Evolutionary conservation across 2,797 vertebrate genomes (phyloP), one percentile per base, ranked within the genome.

Genomic region (Falco berigora): DNA sequence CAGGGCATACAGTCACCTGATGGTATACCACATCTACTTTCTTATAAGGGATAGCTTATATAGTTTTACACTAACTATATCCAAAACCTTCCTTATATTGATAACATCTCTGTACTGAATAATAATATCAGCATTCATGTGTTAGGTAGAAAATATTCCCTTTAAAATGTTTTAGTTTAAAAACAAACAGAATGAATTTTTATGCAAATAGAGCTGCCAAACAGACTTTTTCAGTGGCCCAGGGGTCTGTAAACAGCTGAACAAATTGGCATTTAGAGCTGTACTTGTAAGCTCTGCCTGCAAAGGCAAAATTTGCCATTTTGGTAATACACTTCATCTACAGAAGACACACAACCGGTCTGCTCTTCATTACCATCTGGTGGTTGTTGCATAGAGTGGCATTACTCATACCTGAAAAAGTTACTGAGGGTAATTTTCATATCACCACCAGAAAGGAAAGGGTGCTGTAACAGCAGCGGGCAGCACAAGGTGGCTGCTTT

Each of bases 351-450:
- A 2, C 12, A 75, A 96, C 32, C 92, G 96, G 61, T 56, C 88
- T 98, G 97, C 98, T 98, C 98, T 98, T 97, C 97, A 96, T 98
- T 98, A 98, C 98, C 98, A 97, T 97, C 98, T 98, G 97, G 95
- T 98, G 98, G 98, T 74, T 97, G 88, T 89, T 97, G 74, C 36
- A 34, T 50, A 82, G 81, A 97, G 96, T 92, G 91, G 83, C 97
- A 96, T 95, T 97, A 94, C 77, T 92, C 58, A 53, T 40, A n/a
- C 96, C 81, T 96, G 83, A 53, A 62, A 94, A 86, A 92, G 68
- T 77, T 58, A 81, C 50, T 82, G 86, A 75, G 47, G 49, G 30
- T n/a, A 55, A 80, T 49, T 59, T 73, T 79, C 38, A 10, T 44
- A 23, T 55, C 30, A 40, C 13, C 44, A 32, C 67, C 38, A 27